Conservation (phyloP, 1,140 invertebrate species). For the Eriosoma lanigerum region DNA sequence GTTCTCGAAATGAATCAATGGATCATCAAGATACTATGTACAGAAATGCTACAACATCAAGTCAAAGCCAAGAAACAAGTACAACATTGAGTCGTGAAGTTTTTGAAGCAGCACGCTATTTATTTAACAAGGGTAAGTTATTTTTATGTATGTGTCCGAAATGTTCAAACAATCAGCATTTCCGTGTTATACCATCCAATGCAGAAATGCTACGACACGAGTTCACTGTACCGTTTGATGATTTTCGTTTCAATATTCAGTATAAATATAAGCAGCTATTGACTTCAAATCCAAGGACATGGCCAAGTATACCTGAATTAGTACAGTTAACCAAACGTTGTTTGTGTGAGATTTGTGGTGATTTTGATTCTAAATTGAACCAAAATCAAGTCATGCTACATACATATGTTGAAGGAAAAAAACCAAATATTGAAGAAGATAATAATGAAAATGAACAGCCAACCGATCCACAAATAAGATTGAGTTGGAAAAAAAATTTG, state of each 20-base stretch:
- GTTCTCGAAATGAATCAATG: not conserved
- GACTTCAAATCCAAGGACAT: slow-evolving; percentile 30
- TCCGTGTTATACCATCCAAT: slow-evolving; percentile 7
- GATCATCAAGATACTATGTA: slow-evolving; percentile 9
- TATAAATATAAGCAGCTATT: slow-evolving; percentile 41
- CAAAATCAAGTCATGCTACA: slow-evolving; percentile 27
- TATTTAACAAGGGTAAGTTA: slow-evolving; percentile 39
- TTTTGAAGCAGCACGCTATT: slow-evolving; percentile 7
- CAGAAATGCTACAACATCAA: slow-evolving; percentile 8
- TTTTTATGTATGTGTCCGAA: slow-evolving; percentile 40
- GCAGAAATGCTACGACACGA: slow-evolving; percentile 31
- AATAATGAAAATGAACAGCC: slow-evolving; percentile 24
- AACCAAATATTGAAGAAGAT: slow-evolving; percentile 20
- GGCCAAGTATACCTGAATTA: slow-evolving; percentile 28
- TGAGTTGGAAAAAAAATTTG: slow-evolving; percentile 37
- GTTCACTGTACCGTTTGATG: slow-evolving; percentile 43
- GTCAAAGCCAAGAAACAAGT: not conserved
- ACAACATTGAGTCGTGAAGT: not conserved
- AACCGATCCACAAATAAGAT: not conserved
- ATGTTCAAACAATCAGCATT: slow-evolving; percentile 29
- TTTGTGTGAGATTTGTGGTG: slow-evolving; percentile 27
- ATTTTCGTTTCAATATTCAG: slow-evolving; percentile 42
- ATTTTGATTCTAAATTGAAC: slow-evolving; percentile 40
- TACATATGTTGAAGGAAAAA: slow-evolving; percentile 34
- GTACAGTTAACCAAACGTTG: slow-evolving; percentile 31